Evolutionary conservation across 1,140 invertebrate genomes (phyloP), one percentile per base, ranked within the genome.

Genomic region (Caerostris darwini): DNA sequence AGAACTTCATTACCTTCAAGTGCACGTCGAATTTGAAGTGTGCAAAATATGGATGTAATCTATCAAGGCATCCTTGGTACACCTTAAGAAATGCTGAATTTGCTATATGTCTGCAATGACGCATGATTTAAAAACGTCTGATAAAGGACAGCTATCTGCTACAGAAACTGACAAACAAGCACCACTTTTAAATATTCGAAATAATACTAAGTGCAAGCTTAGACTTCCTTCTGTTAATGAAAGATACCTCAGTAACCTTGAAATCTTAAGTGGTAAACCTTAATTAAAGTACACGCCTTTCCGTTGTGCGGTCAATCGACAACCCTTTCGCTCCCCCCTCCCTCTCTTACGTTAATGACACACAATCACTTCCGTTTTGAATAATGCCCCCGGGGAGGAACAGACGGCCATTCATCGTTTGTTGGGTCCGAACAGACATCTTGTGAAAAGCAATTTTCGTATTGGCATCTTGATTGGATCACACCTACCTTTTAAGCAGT

Each of bases 341-440:
- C 67, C 69, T n/a, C n/a, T n/a, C 50, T 34, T 6, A 14, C 71
- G 7, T 77, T 77, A 77, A 77, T 77, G 71, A 77, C 71, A 77
- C 71, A 34, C 34, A 77, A 77, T 14, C 71, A 77, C 34, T 77
- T 77, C 71, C 71, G 71, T 34, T 77, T 77, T 53, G 71, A 77
- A 77, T 77, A 77, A 53, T 77, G 50, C 34, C 71, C 69, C 34
- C 34, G 10, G 71, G 71, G 5, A 50, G 71, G 50, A 50, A 3
- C 71, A 0, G 3, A 50, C 7, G 12, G 71, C 53, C 71, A 50
- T 34, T 34, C 53, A 77, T 77, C 53, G 53, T 50, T 77, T 34
- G 12, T 34, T 19, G n/a, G 19, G 7, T 71, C n/a, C 7, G 19
- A 7, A 34, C 6, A n/a, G 3, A 71, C 19, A 34, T 77, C 71